phyloP scores from a whole-genome alignment of 2,888 invertebrate species.

The Tromatobia lineatoria region DNA sequence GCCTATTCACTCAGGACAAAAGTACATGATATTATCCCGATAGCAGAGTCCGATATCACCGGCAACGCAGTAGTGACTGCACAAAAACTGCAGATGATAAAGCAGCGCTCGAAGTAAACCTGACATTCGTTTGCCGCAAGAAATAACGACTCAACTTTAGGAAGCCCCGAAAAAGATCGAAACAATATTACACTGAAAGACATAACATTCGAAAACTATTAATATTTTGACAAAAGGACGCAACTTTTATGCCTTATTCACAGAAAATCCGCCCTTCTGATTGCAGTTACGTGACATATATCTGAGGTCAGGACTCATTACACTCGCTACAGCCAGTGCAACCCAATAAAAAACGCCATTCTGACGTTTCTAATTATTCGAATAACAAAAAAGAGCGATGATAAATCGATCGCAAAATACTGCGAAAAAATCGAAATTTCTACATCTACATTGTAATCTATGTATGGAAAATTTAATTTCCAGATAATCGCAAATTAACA shows the following conservation, averaged over 20 bases:
- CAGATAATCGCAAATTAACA: background rate
- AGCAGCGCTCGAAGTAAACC: background rate
- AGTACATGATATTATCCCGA: too few species aligned
- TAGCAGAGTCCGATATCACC: too few species aligned
- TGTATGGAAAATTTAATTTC: background rate
- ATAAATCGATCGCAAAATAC: background rate
- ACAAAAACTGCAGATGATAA: background rate
- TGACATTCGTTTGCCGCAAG: background rate
- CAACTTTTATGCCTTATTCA: background rate
- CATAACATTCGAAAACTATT: background rate
- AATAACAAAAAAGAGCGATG: background rate
- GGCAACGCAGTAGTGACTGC: too few species aligned
- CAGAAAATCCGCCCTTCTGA: background rate
- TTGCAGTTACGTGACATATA: background rate
- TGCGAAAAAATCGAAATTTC: background rate
- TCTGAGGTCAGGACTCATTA: background rate
- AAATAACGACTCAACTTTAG: background rate
- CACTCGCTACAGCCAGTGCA: background rate
- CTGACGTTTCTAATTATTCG: background rate
- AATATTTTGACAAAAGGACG: background rate
- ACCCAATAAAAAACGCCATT: background rate
- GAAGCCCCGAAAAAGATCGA: background rate
- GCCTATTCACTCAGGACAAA: too few species aligned
- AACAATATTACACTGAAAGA: background rate
- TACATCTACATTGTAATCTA: background rate